Conservation (phyloP, 2,888 invertebrate genomes). For the Pherbina coryleti region DNA sequence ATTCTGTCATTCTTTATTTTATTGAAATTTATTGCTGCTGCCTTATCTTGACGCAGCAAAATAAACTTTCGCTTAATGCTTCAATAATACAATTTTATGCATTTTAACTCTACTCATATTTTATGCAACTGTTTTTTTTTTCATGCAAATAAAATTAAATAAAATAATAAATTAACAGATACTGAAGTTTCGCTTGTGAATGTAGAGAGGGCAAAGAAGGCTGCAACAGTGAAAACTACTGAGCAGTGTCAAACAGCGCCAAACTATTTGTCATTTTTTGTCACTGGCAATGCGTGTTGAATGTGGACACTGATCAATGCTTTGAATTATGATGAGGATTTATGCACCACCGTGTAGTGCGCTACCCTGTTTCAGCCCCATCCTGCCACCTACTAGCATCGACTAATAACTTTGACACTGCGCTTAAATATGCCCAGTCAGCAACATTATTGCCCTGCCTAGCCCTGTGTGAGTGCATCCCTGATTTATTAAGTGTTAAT, state of each 20-base stretch:
- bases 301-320: conserved; percentile 62
- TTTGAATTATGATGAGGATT: conserved; percentile 67
- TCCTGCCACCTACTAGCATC: not conserved
- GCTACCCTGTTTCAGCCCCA: not conserved
- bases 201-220: not conserved
- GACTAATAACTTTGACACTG: no score
- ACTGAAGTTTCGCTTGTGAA: not conserved
- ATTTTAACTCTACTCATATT: not conserved
- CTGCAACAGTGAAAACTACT: not conserved
- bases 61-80: not conserved
- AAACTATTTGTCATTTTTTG: conserved; percentile 65
- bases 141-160: conserved; percentile 2
- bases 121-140: not conserved
- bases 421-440: not conserved
- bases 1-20: not conserved
- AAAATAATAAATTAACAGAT: conserved; percentile 24
- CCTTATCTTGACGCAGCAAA: not conserved
- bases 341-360: conserved; percentile 42
- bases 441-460: not conserved
- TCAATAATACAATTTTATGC: not conserved
- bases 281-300: conserved; percentile 6
- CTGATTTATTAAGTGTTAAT: conserved; percentile 68
- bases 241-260: conserved; percentile 52
- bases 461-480: conserved; percentile 39
- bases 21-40: not conserved